Base-by-base conservation (phyloP, 2,113 vertebrate species). In the Tiliqua scincoides region DNA sequence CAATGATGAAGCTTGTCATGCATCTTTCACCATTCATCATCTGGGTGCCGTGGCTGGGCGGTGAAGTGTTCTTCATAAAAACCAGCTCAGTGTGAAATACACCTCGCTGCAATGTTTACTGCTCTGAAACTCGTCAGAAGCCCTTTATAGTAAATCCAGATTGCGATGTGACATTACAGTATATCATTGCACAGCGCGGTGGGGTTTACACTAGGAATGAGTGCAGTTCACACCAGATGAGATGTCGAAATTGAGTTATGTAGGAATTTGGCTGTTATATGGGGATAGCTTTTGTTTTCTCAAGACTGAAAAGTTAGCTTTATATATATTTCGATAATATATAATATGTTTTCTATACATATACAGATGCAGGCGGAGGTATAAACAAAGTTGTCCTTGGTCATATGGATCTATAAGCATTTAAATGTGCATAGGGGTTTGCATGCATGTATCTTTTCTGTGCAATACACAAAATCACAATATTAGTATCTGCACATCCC, bases 61-160 rank as follows among this genome's bases (percentile, higher is more conserved):
- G 98, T 98, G 97, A 97, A 98, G 98, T 99, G 98, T 99, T 99
- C 98, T 99, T 99, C 98, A 99, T 99, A 99, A 99, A 99, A 99
- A 98, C 98, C 98, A 99, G 98, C 98, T 98, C 98, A 95, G 96
- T 99, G 99, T 99, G 99, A 99, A 99, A 99, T 99, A 99, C 98
- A 98, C 98, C 99, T 98, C 97, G 96, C 97, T 94, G 97, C 97
- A 97, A 97, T 98, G 98, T 99, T 99, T 99, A 99, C 98, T 98
- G 98, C 98, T 97, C 97, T 97, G 97, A 96, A 97, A 98, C 98
- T 98, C 98, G 98, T 98, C 98, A 98, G 98, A 97, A 97, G 98
- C 97, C 96, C 97, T 97, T 97, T 96, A 96, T 98, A 98, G 98
- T 99, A 99, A 99, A 99, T 99, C 97, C 98, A 89, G 96, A 95